Conservation (phyloP, 1,140 invertebrate species). For the Cherax destructor region DNA sequence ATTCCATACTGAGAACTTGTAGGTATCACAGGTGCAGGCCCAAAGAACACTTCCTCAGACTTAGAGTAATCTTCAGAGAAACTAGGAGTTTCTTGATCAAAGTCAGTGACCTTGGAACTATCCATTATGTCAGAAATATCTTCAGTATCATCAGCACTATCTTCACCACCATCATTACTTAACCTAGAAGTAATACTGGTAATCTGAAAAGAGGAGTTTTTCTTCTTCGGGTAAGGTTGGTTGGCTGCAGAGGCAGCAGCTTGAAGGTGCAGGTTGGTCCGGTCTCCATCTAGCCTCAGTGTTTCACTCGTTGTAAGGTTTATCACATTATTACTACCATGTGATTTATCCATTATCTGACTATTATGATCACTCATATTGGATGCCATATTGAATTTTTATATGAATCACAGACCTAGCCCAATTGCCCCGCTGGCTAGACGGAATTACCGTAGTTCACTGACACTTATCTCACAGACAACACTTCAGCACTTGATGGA, state of each 20-base stretch:
- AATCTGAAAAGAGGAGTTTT: constrained; percentile 94
- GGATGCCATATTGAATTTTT: constrained; percentile 68
- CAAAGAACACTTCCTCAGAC: constrained; percentile 82
- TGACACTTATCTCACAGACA: constrained; percentile 45
- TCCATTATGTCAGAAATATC: constrained; percentile 77
- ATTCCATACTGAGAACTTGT: constrained; percentile 89
- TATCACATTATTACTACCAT: constrained; percentile 40
- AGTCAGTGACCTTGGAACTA: constrained; percentile 67
- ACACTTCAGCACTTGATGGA: constrained; percentile 32
- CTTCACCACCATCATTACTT: constrained; percentile 90
- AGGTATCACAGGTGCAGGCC: constrained; percentile 87
- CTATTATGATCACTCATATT: constrained; percentile 58
- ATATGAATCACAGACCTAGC: constrained; percentile 59
- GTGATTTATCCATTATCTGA: constrained; percentile 48
- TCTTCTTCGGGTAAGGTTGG: constrained; percentile 78
- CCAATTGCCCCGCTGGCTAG: constrained; percentile 54
- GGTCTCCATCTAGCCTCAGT: constrained; percentile 50
- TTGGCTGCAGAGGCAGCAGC: neutral
- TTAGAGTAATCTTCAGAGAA: constrained; percentile 89
- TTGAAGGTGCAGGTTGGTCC: constrained; percentile 47
- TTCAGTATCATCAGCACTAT: constrained; percentile 94
- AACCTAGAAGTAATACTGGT: constrained; percentile 88
- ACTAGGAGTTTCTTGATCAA: constrained; percentile 82
- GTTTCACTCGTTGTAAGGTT: constrained; percentile 57
- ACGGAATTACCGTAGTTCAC: constrained; percentile 44